Base-by-base conservation (phyloP, 2,888 invertebrate species). In the Latheticus oryzae region DNA sequence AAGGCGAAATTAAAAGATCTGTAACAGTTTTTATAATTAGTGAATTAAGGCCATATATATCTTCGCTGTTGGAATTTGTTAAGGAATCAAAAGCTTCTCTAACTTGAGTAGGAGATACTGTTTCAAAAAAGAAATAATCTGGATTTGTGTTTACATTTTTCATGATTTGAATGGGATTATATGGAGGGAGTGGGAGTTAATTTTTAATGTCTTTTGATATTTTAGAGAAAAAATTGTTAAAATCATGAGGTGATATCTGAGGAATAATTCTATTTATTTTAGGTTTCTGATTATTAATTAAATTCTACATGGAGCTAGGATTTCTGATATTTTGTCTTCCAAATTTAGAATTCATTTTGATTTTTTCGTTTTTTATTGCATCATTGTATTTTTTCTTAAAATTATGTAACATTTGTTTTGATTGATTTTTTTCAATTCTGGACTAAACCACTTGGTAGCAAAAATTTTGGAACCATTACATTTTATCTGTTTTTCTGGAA, bases 401-500 rank as follows among this genome's bases (percentile, higher is more conserved):
- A n/a, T 4, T 26, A 26, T 26, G 8, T 26, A 26, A 26, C 26
- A 26, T 26, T 26, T 3, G 9, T 26, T 26, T 2, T 26, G 26
- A 26, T 26, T 8, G 9, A 26, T 26, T 26, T 8, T 26, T 26
- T 26, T 26, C 5, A 26, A n/a, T 26, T 26, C 3, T 2, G 26
- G 9, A 26, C 9, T 26, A 26, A 26, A 2, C 8, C 26, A 26
- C 26, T 26, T 26, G 9, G n/a, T n/a, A 26, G 26, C 26, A 26
- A 2, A 26, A 8, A 26, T 26, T 26, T 26, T 26, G 9, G 26
- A 19, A 19, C 21, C 21, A 19, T 19, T 19, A 19, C 21, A 26
- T 26, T 26, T 26, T 2, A 26, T 26, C 9, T 8, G 26, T 8
- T 26, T 26, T 26, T 26, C 3, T 26, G 26, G 26, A 26, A 26